A percentile compares a stretch with the other conserved stretches of the same genome.
phyloP scores from a whole-genome alignment of 2,888 invertebrate species.

The Cheilosia scutellata region DNA sequence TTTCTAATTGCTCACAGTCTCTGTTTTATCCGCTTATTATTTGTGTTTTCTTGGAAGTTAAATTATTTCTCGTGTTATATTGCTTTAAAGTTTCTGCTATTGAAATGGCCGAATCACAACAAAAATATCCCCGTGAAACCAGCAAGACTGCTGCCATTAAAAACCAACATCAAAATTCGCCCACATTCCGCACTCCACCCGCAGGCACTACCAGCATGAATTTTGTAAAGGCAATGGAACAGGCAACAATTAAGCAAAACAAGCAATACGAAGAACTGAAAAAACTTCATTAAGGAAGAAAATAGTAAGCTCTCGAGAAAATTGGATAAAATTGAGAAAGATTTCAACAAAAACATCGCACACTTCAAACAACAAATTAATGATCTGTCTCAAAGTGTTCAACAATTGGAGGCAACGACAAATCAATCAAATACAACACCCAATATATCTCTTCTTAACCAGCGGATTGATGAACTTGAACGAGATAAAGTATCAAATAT shows the following conservation, averaged over 20 bases:
- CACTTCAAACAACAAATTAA: neutral
- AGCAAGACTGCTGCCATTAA: neutral
- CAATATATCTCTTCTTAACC: neutral
- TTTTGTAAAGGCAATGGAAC: neutral
- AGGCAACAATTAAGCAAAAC: neutral
- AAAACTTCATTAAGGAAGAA: neutral
- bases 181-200: neutral
- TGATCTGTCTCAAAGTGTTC: neutral
- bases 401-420: neutral
- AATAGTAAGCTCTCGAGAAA: neutral
- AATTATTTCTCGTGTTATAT: no score
- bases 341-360: neutral
- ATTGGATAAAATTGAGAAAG: neutral
- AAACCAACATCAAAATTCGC: constrained; percentile 1
- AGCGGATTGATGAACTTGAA: neutral
- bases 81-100: no score
- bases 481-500: neutral
- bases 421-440: neutral
- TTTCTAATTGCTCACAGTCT: no score
- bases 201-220: neutral
- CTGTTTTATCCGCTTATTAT: no score
- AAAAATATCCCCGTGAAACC: no score
- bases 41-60: no score
- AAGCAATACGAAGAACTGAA: neutral
- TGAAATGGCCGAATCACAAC: no score